These are phyloP conservation scores for Enoplolaimus lenunculus DNA, from an alignment of 2,888 invertebrate species.

Conservation along the genomic window DNA sequence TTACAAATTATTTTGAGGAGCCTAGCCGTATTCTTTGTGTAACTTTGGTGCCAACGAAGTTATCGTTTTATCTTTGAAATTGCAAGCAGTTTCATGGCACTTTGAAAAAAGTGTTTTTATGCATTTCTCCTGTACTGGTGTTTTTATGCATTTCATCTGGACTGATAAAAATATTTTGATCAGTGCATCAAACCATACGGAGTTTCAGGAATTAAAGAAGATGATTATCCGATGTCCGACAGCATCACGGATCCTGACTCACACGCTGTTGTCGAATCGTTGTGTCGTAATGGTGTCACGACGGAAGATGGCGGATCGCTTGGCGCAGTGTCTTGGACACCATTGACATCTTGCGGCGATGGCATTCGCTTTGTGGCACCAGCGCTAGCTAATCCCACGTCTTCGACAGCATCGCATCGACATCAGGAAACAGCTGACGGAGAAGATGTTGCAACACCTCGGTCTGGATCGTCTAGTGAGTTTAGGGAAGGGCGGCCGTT, in stretches of 20 bases:
- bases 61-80: not conserved
- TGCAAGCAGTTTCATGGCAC: too few relatives aligned
- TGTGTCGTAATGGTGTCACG: not conserved
- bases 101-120: not conserved
- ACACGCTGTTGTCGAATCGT: too few relatives aligned
- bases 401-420: not conserved
- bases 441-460: not conserved
- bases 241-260: not conserved
- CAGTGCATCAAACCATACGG: not conserved
- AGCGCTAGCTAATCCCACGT: not conserved
- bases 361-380: not conserved
- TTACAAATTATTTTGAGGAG: too few relatives aligned
- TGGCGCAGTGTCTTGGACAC: constrained; percentile 9
- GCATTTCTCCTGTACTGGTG: too few relatives aligned
- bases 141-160: too few relatives aligned
- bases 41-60: too few relatives aligned
- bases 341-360: constrained; percentile 1
- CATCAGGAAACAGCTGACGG: not conserved
- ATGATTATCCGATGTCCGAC: not conserved
- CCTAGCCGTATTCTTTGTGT: too few relatives aligned
- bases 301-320: not conserved
- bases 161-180: too few relatives aligned
- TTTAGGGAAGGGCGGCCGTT: too few relatives aligned
- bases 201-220: constrained; percentile 11
- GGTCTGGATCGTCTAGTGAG: too few relatives aligned